Evolutionary conservation across 2,888 invertebrate genomes (phyloP), one percentile per base, ranked within the genome.

Genomic region (Acleris cristana): DNA sequence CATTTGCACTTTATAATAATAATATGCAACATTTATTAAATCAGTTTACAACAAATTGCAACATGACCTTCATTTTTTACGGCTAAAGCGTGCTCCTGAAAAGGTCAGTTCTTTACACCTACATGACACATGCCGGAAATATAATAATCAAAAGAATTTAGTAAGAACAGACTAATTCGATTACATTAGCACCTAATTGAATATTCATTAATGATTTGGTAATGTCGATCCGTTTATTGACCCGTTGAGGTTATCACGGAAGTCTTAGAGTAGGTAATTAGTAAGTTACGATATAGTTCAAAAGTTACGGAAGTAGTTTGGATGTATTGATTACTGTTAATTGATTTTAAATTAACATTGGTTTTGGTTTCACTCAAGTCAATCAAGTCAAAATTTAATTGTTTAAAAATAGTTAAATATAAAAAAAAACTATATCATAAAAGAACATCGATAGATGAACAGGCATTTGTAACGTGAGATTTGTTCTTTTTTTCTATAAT

Each of bases 21-120:
- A 40, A 40, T 40, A 14, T 40, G 4, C 40, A 48, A 48, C 45
- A 6, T 45, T 45, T n/a, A 23, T 7, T 14, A 10, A n/a, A 52
- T 18, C 30, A n/a, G 26, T 45, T 44, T 54, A 23, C 34, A 40
- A 40, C 1, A 65, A 52, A 54, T 61, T 57, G 61, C 61, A 57
- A 62, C 49, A 34, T 56, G 61, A 56, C 66, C 66, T 66, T 66
- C 56, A 56, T 55, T 61, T 65, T 66, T 56, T 66, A 40, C 40
- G 2, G n/a, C 18, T 55, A 44, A 49, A 19, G 34, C 61, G 56
- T 62, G 56, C 45, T 61, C 56, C 51, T 56, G 49, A 66, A 53
- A 66, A 66, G 66, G 66, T 66, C 66, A 57, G 18, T 14, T 56
- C 45, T 56, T 59, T 23, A 48, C 21, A 12, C 10, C 18, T n/a